Evolutionary conservation across 1,140 invertebrate species (phyloP).

Genomic region (Achatina immaculata): DNA sequence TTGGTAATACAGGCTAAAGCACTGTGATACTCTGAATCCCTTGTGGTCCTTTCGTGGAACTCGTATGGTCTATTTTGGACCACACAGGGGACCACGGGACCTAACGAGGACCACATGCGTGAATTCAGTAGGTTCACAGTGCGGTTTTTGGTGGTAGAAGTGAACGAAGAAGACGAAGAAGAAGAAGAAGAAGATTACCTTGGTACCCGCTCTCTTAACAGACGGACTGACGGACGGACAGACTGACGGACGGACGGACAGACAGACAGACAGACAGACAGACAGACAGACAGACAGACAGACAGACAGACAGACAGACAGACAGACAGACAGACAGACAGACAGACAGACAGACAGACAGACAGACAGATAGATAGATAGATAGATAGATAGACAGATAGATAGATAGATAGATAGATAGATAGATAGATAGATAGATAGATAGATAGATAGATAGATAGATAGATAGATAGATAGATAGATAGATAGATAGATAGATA

Average conservation of each 20-base stretch:
- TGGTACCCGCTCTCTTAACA: too few species aligned
- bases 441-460: conserved; percentile 31
- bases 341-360: conserved; percentile 42
- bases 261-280: conserved; percentile 11
- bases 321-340: conserved; percentile 39
- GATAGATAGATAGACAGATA: conserved; percentile 34
- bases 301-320: conserved; percentile 34
- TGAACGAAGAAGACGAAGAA: too few species aligned
- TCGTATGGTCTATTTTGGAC: too few species aligned
- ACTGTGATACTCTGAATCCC: too few species aligned
- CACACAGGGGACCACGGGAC: too few species aligned
- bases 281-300: conserved; percentile 34
- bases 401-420: conserved; percentile 28
- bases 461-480: conserved; percentile 34
- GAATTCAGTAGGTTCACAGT: too few species aligned
- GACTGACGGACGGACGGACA: not conserved
- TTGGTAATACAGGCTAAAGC: too few species aligned
- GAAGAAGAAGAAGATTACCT: too few species aligned
- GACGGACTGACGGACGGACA: conserved; percentile 3
- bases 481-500: too few species aligned
- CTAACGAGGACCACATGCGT: too few species aligned
- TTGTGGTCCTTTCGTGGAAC: too few species aligned
- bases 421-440: conserved; percentile 32
- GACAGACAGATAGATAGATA: conserved; percentile 42
- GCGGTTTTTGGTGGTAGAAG: too few species aligned